Percentiles rank a stretch among this genome's conserved stretches.
Evolutionary conservation across 2,797 vertebrate genomes (phyloP).

Genomic region (Aeoliscus strigatus): DNA sequence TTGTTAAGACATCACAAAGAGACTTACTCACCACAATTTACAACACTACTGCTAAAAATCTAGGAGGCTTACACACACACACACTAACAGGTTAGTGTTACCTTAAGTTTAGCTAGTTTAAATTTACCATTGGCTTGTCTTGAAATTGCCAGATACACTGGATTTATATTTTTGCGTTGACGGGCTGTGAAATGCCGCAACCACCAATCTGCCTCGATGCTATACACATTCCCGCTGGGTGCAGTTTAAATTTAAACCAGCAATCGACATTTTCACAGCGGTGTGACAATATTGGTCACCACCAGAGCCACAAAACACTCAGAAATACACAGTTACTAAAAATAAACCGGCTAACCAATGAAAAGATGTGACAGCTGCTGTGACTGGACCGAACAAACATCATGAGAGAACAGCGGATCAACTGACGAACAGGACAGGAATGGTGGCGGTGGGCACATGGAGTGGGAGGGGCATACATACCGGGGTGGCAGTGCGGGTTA

Average conservation of each 20-base stretch:
- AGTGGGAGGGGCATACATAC: conserved; percentile 84
- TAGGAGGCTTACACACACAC: conserved; percentile 4
- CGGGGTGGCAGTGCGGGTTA: conserved; percentile 89
- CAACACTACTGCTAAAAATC: conserved; percentile 20
- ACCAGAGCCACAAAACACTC: conserved; percentile 8
- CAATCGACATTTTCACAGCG: no score
- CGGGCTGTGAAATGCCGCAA: conserved; percentile 22
- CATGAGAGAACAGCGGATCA: conserved; percentile 16
- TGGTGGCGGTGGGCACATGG: conserved; percentile 19
- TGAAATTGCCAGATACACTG: no score
- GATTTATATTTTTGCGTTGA: no score
- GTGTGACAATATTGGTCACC: no score
- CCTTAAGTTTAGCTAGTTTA: conserved; percentile 62
- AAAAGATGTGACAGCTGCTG: conserved; percentile 17
- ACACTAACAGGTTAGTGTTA: conserved; percentile 38
- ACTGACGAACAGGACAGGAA: conserved; percentile 34
- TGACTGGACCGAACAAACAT: conserved; percentile 26
- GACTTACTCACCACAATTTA: conserved; percentile 24
- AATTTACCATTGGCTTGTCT: no score
- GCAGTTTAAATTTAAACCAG: no score
- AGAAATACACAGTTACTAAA: conserved; percentile 18
- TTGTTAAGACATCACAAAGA: conserved; percentile 24
- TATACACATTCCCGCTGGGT: no score
- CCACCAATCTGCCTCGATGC: no score
- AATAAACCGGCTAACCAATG: conserved; percentile 1